Base-by-base conservation (phyloP, 2,888 invertebrate species). In the Catocala nupta region DNA sequence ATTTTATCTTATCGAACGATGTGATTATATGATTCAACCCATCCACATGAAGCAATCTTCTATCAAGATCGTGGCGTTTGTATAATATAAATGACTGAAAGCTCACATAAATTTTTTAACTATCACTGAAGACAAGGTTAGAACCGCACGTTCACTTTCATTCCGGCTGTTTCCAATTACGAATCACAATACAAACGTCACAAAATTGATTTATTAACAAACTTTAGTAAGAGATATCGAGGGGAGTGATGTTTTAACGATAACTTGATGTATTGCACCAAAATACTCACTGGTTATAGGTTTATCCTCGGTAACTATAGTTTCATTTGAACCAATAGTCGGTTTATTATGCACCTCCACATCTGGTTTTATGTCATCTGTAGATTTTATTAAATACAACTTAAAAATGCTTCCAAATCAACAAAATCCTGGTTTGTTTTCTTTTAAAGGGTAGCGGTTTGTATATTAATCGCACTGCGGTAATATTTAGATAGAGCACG, bases 221-320 rank as follows among this genome's bases (percentile, higher is more conserved):
- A 80, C 68, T 73, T 68, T 78, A 76, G 79, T 80, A 77, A 73
- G 75, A 81, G 81, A 78, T 73, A 79, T 75, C 75, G 83, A 84
- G 80, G 83, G 70, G 83, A 82, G 74, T 74, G 77, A 77, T 70
- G 76, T 81, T 77, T 77, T 74, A 84, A 89, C 84, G 72, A 78
- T 84, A 85, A 82, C 78, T 75, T 80, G 80, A 83, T 68, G 75
- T 81, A 78, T 73, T 63, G 82, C 78, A 78, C 80, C 81, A 84
- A 81, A 86, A 91, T 94, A 94, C 94, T 94, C 90, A 93, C 94
- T 90, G 88, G 85, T 87, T 82, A 87, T 86, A 87, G 90, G 85
- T 82, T 88, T 92, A 87, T 90, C 91, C 87, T 89, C 84, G 82
- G 83, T 83, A 83, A 90, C 81, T 85, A 85, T 84, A 85, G 88